A percentile compares a stretch with the other conserved stretches of the same genome.
Conservation (phyloP, 2,888 invertebrate species). For the Eudasyphora cyanicolor region DNA sequence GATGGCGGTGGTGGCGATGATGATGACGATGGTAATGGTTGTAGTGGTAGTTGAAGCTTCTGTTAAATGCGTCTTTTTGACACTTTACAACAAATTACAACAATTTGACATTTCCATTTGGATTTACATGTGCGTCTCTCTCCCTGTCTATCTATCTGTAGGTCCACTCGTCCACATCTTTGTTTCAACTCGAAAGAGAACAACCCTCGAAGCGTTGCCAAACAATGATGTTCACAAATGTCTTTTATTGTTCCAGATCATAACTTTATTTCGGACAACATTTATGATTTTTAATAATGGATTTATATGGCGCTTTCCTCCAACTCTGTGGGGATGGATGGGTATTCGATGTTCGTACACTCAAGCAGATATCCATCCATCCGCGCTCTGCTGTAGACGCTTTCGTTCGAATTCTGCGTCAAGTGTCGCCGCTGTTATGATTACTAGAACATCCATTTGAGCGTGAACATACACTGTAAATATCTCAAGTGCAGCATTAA, state of each 20-base stretch:
- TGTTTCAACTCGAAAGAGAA: no score
- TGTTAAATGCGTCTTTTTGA: constrained; percentile 63
- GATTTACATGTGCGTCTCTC: constrained; percentile 12
- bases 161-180: not conserved
- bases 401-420: not conserved
- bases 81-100: constrained; percentile 61
- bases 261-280: constrained; percentile 58
- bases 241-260: constrained; percentile 33
- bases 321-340: constrained; percentile 2
- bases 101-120: constrained; percentile 60
- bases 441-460: constrained; percentile 36
- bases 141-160: constrained; percentile 6
- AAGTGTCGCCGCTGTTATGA: not conserved
- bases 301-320: constrained; percentile 46
- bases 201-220: not conserved
- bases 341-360: not conserved
- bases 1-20: not conserved
- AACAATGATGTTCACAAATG: not conserved
- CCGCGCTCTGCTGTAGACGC: not conserved
- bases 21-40: no score
- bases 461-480: no score
- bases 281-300: constrained; percentile 59
- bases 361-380: not conserved
- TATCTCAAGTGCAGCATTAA: constrained; percentile 44
- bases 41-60: constrained; percentile 48